Evolutionary conservation across 2,888 invertebrate genomes (phyloP).

Genomic region (Boloria selene): DNA sequence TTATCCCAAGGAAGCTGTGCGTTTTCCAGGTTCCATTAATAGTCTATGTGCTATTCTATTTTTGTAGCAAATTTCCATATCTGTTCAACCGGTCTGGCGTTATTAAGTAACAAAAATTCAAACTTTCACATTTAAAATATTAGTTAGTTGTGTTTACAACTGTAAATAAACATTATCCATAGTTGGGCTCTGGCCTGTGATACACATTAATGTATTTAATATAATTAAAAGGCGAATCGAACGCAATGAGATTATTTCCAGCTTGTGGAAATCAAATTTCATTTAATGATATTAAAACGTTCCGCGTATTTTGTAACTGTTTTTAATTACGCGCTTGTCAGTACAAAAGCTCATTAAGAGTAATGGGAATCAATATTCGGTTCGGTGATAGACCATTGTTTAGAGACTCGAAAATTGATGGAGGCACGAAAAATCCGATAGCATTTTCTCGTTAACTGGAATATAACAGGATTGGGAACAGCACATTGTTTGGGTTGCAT

Average conservation of each 20-base stretch:
- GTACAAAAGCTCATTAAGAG: slow-evolving; percentile 38
- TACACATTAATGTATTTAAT: slow-evolving; percentile 14
- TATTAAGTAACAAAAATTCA: too few species aligned
- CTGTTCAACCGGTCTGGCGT: too few species aligned
- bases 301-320: slow-evolving; percentile 33
- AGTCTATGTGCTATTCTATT: too few species aligned
- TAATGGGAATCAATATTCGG: slow-evolving; percentile 38
- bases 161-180: neutral
- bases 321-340: slow-evolving; percentile 38
- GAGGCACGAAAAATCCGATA: slow-evolving; percentile 22
- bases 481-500: slow-evolving; percentile 12
- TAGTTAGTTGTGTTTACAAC: too few species aligned
- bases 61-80: too few species aligned
- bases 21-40: too few species aligned
- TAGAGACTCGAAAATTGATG: slow-evolving; percentile 31
- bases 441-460: slow-evolving; percentile 16
- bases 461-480: slow-evolving; percentile 15
- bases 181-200: neutral
- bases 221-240: slow-evolving; percentile 28
- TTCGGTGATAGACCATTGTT: slow-evolving; percentile 42
- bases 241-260: slow-evolving; percentile 30
- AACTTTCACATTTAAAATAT: too few species aligned
- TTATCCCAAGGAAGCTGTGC: too few species aligned
- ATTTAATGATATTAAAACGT: slow-evolving; percentile 33
- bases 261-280: slow-evolving; percentile 36